Evolutionary conservation across 1,140 invertebrate species (phyloP).

Genomic region (Zaprionus camerounensis): DNA sequence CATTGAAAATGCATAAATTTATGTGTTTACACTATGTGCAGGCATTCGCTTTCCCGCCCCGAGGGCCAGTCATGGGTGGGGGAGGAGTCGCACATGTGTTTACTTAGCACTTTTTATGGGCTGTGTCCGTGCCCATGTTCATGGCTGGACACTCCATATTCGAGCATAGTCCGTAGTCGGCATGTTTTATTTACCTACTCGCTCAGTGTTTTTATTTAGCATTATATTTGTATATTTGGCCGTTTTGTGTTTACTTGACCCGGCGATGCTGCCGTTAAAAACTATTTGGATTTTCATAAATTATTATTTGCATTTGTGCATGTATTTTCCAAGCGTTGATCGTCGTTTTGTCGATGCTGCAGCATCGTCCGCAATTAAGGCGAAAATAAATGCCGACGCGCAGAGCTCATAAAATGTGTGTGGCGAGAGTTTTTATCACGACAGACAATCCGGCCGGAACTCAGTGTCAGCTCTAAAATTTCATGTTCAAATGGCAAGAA

Average conservation of each 20-base stretch:
- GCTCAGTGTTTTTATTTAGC: constrained; percentile 46
- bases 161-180: constrained; percentile 30
- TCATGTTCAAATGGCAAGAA: constrained; percentile 48
- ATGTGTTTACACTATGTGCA: constrained; percentile 83
- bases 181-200: constrained; percentile 72
- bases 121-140: constrained; percentile 25
- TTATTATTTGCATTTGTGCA: constrained; percentile 68
- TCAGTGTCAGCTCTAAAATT: constrained; percentile 56
- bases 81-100: constrained; percentile 69
- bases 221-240: constrained; percentile 46
- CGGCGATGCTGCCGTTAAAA: constrained; percentile 28
- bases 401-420: constrained; percentile 62
- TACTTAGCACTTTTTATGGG: constrained; percentile 82
- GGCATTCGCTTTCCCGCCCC: constrained; percentile 65
- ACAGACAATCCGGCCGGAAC: not conserved
- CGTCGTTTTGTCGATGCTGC: constrained; percentile 9
- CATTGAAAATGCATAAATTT: constrained; percentile 83
- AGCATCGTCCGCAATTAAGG: constrained; percentile 28
- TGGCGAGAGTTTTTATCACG: constrained; percentile 22
- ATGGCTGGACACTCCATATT: constrained; percentile 14
- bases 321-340: constrained; percentile 1
- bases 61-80: constrained; percentile 5
- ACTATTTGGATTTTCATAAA: constrained; percentile 79
- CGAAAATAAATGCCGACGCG: constrained; percentile 51
- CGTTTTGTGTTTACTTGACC: constrained; percentile 54